phyloP scores from a whole-genome alignment of 1,140 invertebrate genomes.

The Mycetomoellerius zeteki region DNA sequence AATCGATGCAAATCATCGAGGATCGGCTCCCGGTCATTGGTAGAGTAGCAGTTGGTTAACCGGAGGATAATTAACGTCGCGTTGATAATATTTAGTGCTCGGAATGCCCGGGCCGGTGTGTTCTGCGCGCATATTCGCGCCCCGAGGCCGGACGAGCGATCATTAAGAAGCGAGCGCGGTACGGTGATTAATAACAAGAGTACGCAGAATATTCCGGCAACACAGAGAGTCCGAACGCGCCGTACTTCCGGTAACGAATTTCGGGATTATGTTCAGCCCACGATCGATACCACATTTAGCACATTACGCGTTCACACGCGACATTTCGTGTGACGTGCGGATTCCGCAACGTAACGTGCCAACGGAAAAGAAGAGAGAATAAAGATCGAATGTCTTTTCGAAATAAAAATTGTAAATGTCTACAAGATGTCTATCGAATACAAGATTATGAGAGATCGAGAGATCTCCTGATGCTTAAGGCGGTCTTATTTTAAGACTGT shows the following conservation, averaged over 20 bases:
- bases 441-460: background rate
- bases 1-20: conserved; percentile 54
- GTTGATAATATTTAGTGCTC: conserved; percentile 67
- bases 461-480: background rate
- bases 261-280: conserved; percentile 26
- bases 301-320: background rate
- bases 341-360: background rate
- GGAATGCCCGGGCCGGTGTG: background rate
- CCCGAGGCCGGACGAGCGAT: conserved; percentile 62
- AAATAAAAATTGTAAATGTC: background rate
- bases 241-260: conserved; percentile 50
- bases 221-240: conserved; percentile 26
- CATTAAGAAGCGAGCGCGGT: conserved; percentile 61
- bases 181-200: conserved; percentile 60
- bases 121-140: conserved; percentile 25
- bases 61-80: conserved; percentile 66
- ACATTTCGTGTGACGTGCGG: background rate
- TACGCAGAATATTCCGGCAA: conserved; percentile 51
- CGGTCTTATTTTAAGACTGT: no score
- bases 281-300: conserved; percentile 42
- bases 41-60: conserved; percentile 56
- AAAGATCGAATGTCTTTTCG: background rate
- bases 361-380: background rate
- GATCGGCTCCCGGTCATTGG: conserved; percentile 39
- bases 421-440: background rate